These are phyloP conservation scores for Lysandra bellargus DNA, from an alignment of 2,888 invertebrate genomes.

Conservation along the genomic window DNA sequence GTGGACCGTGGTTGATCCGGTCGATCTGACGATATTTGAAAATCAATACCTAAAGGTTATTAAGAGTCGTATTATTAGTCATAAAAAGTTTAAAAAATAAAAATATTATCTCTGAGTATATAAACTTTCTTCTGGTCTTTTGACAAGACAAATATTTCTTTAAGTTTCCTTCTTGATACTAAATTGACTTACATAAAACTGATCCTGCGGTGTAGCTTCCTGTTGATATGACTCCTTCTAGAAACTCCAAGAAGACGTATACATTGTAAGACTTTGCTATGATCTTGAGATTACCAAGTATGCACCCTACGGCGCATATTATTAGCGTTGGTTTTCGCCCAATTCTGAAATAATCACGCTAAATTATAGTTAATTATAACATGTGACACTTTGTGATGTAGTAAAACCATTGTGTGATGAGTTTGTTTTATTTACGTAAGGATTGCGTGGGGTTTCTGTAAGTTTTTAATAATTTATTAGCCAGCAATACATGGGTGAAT, in stretches of 20 bases:
- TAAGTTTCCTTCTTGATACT: too few relatives aligned
- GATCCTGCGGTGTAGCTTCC: constrained; percentile 58
- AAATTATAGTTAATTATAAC: not conserved
- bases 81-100: too few relatives aligned
- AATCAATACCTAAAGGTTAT: too few relatives aligned
- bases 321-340: constrained; percentile 63
- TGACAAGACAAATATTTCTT: too few relatives aligned
- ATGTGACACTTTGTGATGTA: not conserved
- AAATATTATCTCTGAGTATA: too few relatives aligned
- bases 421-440: not conserved
- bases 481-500: too few relatives aligned
- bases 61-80: too few relatives aligned
- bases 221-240: constrained; percentile 58
- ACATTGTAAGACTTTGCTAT: constrained; percentile 55
- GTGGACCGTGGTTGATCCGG: too few relatives aligned
- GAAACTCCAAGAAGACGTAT: constrained; percentile 58
- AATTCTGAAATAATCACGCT: constrained; percentile 49
- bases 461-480: not conserved
- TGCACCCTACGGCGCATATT: constrained; percentile 54
- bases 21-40: too few relatives aligned
- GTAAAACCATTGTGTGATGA: not conserved
- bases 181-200: constrained; percentile 54
- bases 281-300: constrained; percentile 59
- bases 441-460: not conserved
- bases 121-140: too few relatives aligned